Evolutionary conservation across 92 coral and sea anemone species (phyloP).

Genomic region (Chrysogorgia sp.): DNA sequence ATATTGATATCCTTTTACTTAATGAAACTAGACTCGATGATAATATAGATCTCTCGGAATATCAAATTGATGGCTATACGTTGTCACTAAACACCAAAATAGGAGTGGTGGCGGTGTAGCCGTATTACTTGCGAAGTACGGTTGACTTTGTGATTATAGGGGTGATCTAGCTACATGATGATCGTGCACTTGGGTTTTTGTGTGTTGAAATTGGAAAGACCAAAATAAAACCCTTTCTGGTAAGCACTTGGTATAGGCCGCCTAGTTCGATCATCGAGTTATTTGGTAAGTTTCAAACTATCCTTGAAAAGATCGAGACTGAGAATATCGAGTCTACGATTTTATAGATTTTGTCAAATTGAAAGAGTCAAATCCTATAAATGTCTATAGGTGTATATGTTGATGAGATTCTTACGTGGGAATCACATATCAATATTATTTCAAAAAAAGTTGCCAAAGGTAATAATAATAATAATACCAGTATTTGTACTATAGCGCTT

Average conservation of each 20-base stretch:
- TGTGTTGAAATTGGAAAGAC: slow-evolving; percentile 24
- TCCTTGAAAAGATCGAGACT: slow-evolving; percentile 28
- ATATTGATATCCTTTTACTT: slow-evolving; percentile 38
- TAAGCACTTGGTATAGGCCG: slow-evolving; percentile 23
- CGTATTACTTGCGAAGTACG: slow-evolving; percentile 28
- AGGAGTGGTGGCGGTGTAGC: slow-evolving; percentile 34
- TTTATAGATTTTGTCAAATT: no score
- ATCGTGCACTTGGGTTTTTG: slow-evolving; percentile 22
- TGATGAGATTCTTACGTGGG: no score
- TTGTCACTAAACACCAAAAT: slow-evolving; percentile 26
- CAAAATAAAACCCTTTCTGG: slow-evolving; percentile 31
- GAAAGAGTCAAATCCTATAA: no score
- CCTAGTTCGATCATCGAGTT: slow-evolving; percentile 21
- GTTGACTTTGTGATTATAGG: slow-evolving; percentile 24
- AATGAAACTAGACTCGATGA: slow-evolving; percentile 46
- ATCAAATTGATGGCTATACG: slow-evolving; percentile 43
- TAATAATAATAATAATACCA: no score
- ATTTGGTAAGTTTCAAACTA: slow-evolving; percentile 8
- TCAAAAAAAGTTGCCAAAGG: no score
- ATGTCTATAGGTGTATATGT: no score
- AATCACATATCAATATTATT: no score
- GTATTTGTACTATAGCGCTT: no score
- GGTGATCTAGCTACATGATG: slow-evolving; percentile 12
- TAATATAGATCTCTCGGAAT: slow-evolving; percentile 33
- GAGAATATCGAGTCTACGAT: slow-evolving; percentile 22